phyloP scores from a whole-genome alignment of 2,888 invertebrate species.

The Machimus rusticus region DNA sequence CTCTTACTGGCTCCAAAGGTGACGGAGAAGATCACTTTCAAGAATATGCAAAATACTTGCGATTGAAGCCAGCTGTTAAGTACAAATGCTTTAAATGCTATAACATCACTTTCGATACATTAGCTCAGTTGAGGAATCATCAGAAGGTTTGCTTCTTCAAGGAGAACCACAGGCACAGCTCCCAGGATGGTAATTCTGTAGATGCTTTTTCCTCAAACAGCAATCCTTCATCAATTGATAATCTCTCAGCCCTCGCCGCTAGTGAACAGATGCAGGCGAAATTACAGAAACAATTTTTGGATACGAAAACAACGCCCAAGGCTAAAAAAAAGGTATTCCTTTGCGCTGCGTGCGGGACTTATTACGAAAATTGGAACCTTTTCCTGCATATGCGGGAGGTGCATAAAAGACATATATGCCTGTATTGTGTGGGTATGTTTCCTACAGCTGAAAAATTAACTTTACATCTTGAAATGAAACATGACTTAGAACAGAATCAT shows the following conservation, averaged over 20 bases:
- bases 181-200: not conserved
- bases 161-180: not conserved
- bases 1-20: not conserved
- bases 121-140: constrained; percentile 74
- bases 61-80: constrained; percentile 74
- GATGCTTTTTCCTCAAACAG: not conserved
- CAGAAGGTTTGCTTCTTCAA: constrained; percentile 67
- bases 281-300: not conserved
- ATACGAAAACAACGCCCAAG: constrained; percentile 25
- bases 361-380: constrained; percentile 86
- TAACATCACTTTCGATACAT: constrained; percentile 71
- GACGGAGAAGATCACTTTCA: constrained; percentile 29
- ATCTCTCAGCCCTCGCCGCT: not conserved
- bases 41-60: constrained; percentile 77
- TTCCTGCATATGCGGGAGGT: constrained; percentile 85
- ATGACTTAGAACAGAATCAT: constrained; percentile 76
- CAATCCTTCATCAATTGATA: not conserved
- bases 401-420: constrained; percentile 81
- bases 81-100: constrained; percentile 79
- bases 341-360: constrained; percentile 82
- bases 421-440: constrained; percentile 85
- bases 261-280: constrained; percentile 9
- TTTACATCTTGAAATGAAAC: constrained; percentile 78
- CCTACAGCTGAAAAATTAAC: constrained; percentile 80
- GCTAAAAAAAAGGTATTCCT: constrained; percentile 72